These are phyloP conservation scores for Ormyrus nitidulus DNA, from an alignment of 2,888 invertebrate genomes.

Conservation along the genomic window DNA sequence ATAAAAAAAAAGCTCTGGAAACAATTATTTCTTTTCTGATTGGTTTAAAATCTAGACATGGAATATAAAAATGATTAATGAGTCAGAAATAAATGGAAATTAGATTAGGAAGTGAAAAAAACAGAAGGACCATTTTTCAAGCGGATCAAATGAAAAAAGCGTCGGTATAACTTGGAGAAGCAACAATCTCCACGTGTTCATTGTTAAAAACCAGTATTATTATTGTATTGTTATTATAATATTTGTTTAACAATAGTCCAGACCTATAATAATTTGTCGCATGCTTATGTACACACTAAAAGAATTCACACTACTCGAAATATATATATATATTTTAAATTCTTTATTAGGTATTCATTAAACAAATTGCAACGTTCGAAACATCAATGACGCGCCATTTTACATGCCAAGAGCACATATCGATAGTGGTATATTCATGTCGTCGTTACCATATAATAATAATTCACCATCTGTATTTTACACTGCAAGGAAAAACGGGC, in stretches of 20 bases:
- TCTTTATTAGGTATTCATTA: conserved; percentile 64
- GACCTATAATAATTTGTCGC: conserved; percentile 30
- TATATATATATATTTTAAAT: conserved; percentile 42
- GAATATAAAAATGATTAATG: no score
- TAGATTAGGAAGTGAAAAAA: no score
- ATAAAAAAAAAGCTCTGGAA: no score
- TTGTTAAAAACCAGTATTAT: conserved; percentile 34
- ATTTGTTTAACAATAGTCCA: conserved; percentile 35
- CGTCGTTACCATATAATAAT: conserved; percentile 45
- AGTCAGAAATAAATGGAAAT: no score
- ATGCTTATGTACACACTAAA: conserved; percentile 39
- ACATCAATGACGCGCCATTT: conserved; percentile 68
- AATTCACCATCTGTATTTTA: conserved; percentile 46
- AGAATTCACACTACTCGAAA: conserved; percentile 21
- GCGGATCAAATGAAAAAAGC: no score
- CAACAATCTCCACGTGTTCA: not conserved
- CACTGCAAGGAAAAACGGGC: conserved; percentile 18
- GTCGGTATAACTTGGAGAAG: not conserved
- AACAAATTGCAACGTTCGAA: conserved; percentile 72
- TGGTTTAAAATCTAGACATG: no score
- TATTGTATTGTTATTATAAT: conserved; percentile 11
- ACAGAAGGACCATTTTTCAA: no score
- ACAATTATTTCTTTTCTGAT: no score
- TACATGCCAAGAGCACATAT: conserved; percentile 50
- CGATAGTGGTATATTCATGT: conserved; percentile 33